Conservation (phyloP, 2,113 vertebrate species). For the Tachysurus fulvidraco region DNA sequence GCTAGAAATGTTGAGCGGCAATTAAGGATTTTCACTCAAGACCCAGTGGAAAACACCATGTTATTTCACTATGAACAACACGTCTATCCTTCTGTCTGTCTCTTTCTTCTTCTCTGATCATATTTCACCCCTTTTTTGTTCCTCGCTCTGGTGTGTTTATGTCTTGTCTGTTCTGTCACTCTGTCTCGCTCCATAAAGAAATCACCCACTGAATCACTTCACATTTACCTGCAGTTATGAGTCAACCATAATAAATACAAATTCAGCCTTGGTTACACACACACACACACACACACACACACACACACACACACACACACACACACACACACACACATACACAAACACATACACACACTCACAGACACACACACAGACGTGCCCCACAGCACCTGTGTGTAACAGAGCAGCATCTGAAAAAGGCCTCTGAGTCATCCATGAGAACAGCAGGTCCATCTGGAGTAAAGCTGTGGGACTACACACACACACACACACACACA, state of each 20-base stretch:
- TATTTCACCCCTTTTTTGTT: not conserved
- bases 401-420: conserved; percentile 58
- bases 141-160: conserved; percentile 12
- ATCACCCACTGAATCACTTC: conserved; percentile 12
- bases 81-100: not conserved
- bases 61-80: not conserved
- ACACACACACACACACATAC: conserved; percentile 35
- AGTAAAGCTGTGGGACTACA: conserved; percentile 57
- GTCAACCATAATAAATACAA: conserved; percentile 51
- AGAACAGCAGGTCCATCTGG: conserved; percentile 67
- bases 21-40: not conserved
- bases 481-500: conserved; percentile 41
- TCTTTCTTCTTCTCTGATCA: conserved; percentile 10
- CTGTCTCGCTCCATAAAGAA: not conserved
- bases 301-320: conserved; percentile 51
- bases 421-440: conserved; percentile 65
- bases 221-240: conserved; percentile 38
- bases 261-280: conserved; percentile 34
- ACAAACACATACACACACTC: conserved; percentile 12
- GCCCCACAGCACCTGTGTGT: conserved; percentile 68
- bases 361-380: conserved; percentile 59
- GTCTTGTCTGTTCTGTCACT: conserved; percentile 20
- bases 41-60: not conserved
- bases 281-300: conserved; percentile 24
- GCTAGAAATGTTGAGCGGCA: not conserved